Conservation (phyloP, 1,140 invertebrate genomes). For the Hirudo medicinalis region DNA sequence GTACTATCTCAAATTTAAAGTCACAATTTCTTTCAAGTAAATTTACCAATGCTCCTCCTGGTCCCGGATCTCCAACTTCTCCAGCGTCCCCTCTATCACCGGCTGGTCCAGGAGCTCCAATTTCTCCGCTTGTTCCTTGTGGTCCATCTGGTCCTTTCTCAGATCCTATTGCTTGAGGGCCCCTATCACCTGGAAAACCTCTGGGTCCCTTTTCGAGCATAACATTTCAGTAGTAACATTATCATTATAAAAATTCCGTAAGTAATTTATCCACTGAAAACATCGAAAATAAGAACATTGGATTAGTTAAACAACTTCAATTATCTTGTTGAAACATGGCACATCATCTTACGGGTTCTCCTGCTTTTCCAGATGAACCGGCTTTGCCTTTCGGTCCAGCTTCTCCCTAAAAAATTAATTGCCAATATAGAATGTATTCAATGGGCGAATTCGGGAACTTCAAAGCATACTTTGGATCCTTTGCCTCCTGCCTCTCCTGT, state of each 20-base stretch:
- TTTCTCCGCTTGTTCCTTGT: conserved; percentile 13
- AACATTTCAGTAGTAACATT: neutral
- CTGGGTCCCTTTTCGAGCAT: conserved; percentile 16
- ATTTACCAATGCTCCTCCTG: too few species aligned
- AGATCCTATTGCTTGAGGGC: conserved; percentile 3
- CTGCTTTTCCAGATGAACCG: neutral
- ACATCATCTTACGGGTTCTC: neutral
- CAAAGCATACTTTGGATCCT: neutral
- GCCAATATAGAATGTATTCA: neutral
- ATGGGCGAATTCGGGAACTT: neutral
- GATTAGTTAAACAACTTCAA: too few species aligned
- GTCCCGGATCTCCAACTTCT: conserved; percentile 4
- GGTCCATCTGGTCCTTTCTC: conserved; percentile 10
- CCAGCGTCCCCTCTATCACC: conserved; percentile 9
- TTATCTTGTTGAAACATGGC: neutral
- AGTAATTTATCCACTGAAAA: neutral
- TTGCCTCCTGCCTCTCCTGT: neutral
- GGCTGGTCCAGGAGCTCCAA: conserved; percentile 9
- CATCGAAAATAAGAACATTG: too few species aligned
- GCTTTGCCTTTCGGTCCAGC: conserved; percentile 1
- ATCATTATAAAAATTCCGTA: neutral
- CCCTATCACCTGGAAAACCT: conserved; percentile 23
- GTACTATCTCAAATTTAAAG: too few species aligned
- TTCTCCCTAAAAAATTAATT: neutral
- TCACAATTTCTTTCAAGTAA: too few species aligned